These are phyloP conservation scores for Oligia latruncula DNA, from an alignment of 2,888 invertebrate species.

Conservation along the genomic window DNA sequence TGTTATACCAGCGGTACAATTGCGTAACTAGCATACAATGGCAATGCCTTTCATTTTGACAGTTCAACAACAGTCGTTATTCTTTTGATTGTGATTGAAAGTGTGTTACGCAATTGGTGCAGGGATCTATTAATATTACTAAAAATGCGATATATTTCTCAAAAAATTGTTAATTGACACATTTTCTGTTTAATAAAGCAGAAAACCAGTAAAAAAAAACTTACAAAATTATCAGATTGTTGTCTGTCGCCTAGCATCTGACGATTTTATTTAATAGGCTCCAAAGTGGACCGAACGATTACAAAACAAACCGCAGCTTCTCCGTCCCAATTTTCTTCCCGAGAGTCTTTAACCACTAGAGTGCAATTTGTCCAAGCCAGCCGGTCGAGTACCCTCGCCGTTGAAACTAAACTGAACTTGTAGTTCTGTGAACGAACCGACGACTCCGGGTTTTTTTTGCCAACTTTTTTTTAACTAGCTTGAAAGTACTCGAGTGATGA, in stretches of 20 bases:
- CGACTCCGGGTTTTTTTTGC: constrained; percentile 69
- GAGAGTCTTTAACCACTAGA: constrained; percentile 75
- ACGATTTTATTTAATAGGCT: background rate
- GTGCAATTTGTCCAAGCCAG: constrained; percentile 84
- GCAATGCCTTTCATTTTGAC: too few relatives aligned
- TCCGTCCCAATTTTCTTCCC: constrained; percentile 50
- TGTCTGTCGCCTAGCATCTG: background rate
- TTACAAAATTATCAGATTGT: background rate
- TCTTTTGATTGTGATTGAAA: too few relatives aligned
- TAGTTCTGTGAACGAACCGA: constrained; percentile 78
- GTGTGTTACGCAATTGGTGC: too few relatives aligned
- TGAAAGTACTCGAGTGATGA: constrained; percentile 56
- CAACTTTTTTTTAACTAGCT: constrained; percentile 64
- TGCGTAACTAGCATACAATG: too few relatives aligned
- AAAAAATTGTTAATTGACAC: too few relatives aligned
- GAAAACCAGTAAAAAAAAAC: background rate
- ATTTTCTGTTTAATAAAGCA: too few relatives aligned
- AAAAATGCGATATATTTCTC: too few relatives aligned
- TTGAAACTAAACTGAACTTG: constrained; percentile 82
- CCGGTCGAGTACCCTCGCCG: constrained; percentile 78
- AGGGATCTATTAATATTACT: too few relatives aligned
- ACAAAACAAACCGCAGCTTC: constrained; percentile 20
- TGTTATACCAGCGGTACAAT: too few relatives aligned
- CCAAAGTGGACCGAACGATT: background rate
- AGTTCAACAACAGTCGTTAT: too few relatives aligned